Percentiles rank a stretch among this genome's conserved stretches.
Conservation (phyloP, 2,113 vertebrate species). For the Shinisaurus crocodilurus region DNA sequence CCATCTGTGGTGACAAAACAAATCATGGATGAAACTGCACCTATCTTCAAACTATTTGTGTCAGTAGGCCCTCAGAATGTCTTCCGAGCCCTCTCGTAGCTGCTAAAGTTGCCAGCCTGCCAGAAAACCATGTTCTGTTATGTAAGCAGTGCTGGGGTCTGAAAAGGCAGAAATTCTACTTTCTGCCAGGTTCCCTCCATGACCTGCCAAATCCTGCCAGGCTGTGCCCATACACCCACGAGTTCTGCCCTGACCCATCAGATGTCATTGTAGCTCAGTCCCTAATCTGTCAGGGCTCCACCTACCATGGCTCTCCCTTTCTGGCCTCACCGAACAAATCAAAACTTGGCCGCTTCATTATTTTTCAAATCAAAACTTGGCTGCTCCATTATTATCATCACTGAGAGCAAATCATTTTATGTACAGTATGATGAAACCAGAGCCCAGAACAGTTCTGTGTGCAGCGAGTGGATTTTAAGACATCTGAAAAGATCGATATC, state of each 20-base stretch:
- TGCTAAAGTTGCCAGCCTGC: background rate
- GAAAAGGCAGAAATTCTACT: background rate
- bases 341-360: no score
- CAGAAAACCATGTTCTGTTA: background rate
- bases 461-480: no score
- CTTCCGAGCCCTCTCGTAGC: background rate
- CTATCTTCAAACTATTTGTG: no score
- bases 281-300: background rate
- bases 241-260: background rate
- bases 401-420: no score
- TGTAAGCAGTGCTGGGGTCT: background rate
- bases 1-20: background rate
- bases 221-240: background rate
- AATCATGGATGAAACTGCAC: background rate
- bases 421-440: no score
- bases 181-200: background rate
- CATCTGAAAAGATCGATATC: no score
- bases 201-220: background rate
- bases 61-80: background rate
- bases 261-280: background rate
- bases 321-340: no score
- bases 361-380: no score
- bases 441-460: no score
- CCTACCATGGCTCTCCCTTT: no score
- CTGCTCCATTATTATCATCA: no score